Percentiles rank a stretch among this genome's conserved stretches.
Conservation (phyloP, 2,113 vertebrate species). For the Corapipo altera region DNA sequence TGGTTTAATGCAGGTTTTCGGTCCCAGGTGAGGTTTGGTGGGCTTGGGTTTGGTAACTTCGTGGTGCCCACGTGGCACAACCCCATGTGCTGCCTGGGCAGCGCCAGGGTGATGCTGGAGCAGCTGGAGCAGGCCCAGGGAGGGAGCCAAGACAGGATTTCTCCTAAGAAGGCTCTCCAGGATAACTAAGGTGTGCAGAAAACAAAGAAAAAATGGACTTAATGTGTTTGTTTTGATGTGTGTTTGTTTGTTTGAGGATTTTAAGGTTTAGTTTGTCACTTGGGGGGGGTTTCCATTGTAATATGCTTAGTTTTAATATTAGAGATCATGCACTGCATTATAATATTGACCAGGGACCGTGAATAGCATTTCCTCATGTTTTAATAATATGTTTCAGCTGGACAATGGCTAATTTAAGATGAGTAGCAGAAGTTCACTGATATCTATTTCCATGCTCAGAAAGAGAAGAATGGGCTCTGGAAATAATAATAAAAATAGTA, state of each 20-base stretch:
- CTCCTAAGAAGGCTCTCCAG: background rate
- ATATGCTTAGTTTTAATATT: background rate
- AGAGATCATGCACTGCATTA: background rate
- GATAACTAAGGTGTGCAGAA: background rate
- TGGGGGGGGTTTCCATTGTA: background rate
- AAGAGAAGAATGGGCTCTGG: constrained; percentile 42
- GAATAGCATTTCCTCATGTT: constrained; percentile 35
- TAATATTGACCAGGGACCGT: background rate
- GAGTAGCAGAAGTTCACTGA: constrained; percentile 2
- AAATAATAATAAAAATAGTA: constrained; percentile 54
- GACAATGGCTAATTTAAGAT: constrained; percentile 30
- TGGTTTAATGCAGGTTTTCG: background rate
- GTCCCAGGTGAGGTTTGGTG: background rate
- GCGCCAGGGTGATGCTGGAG: background rate
- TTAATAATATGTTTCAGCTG: constrained; percentile 46
- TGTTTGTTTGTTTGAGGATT: background rate
- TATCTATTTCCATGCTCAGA: background rate
- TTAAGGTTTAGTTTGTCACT: background rate
- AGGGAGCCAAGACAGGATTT: background rate
- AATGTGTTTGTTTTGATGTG: background rate
- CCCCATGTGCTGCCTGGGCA: background rate
- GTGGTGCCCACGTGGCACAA: background rate
- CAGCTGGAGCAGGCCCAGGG: background rate
- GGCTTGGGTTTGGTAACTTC: background rate
- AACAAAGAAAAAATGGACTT: background rate